Evolutionary conservation across 2,888 invertebrate species (phyloP), one percentile per base, ranked within the genome.

Genomic region (Bombylius major): DNA sequence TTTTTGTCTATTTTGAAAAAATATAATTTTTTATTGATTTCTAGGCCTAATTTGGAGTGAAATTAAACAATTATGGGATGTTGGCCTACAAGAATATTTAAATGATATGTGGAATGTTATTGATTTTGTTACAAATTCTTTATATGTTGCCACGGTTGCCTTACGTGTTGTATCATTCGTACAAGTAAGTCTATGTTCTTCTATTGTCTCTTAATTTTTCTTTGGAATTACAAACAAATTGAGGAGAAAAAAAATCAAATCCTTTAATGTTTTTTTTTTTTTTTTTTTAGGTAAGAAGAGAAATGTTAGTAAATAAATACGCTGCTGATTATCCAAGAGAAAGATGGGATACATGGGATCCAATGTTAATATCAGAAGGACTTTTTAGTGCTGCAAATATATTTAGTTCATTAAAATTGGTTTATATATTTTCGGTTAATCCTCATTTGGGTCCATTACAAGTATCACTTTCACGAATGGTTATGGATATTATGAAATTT

Each of bases 81-180:
- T 95, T 65, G 98, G 98, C 0, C 78, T 97, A 58, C 89, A 93
- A 68, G 96, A 97, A 71, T 99, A 98, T 77, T 86, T 92, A 57
- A 87, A 94, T 69, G 97, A 99, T 75, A 96, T 98, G 95, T 98
- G 98, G 98, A 98, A 99, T 76, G 95, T 98, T 59, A 90, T 98
- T 65, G 98, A 98, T 77, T 98, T 98, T 75, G 92, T 97, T 62
- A 98, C 98, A 59, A 98, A 98, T 77, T 94, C 97, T 8, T 78
- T 98, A 46, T 99, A 99, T 75, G 93, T 98, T 60, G 95, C 97
- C 55, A 98, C 98, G 0, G 90, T 97, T 55, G 94, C 96, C 4
- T 79, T 99, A 55, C 80, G 98, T 63, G 83, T 96, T 57, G 94
- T 98, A 36, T 94, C 97, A 13, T 95, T 94, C 75, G 87, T 92